These are phyloP conservation scores for Serranus cabrilla DNA, from an alignment of 2,797 vertebrate genomes.

Conservation along the genomic window DNA sequence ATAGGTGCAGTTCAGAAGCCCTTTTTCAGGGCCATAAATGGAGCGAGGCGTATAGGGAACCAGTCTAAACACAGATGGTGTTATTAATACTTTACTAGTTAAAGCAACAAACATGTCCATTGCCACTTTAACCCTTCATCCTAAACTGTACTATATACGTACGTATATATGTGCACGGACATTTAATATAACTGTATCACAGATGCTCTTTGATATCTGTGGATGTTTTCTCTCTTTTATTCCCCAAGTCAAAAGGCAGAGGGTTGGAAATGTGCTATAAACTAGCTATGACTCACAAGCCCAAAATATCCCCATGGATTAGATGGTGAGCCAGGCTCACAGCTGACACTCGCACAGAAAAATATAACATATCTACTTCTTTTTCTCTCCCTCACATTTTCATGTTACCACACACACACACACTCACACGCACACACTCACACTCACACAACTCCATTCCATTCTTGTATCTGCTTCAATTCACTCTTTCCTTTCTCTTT, in stretches of 20 bases:
- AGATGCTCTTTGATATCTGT: conserved; percentile 1
- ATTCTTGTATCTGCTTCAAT: not conserved
- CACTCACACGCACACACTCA: not conserved
- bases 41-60: no score
- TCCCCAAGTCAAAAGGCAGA: conserved; percentile 33
- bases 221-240: conserved; percentile 29
- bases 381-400: not conserved
- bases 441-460: not conserved
- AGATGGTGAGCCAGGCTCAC: conserved; percentile 27
- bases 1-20: no score
- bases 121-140: not conserved
- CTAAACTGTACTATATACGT: not conserved
- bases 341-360: conserved; percentile 35
- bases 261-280: conserved; percentile 47
- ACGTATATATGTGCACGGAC: not conserved
- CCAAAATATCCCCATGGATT: conserved; percentile 56
- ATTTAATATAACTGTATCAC: not conserved
- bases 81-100: no score
- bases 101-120: no score
- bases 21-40: no score
- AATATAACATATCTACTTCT: conserved; percentile 13
- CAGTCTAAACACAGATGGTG: no score
- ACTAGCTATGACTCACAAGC: conserved; percentile 58
- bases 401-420: conserved; percentile 2
- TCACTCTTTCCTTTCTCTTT: conserved; percentile 5